Percentiles rank a stretch among this genome's conserved stretches.
These are phyloP conservation scores for Scortum barcoo DNA, from an alignment of 2,113 vertebrate species.

Conservation along the genomic window DNA sequence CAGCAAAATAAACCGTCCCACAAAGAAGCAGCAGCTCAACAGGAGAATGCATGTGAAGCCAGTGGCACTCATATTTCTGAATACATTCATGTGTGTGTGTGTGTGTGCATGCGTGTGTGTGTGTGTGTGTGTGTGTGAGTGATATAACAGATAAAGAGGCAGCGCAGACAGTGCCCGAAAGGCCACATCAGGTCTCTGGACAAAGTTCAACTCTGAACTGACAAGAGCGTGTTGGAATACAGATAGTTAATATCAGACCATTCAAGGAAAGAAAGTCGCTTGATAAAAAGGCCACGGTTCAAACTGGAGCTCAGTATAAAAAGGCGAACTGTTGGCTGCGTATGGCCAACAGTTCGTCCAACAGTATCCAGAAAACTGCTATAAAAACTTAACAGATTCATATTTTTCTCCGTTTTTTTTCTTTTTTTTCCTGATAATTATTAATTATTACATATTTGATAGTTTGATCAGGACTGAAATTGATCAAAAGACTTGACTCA, in stretches of 20 bases:
- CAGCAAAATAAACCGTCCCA: neutral
- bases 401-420: too few relatives aligned
- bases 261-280: neutral
- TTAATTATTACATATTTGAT: too few relatives aligned
- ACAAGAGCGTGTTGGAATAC: neutral
- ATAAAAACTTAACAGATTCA: too few relatives aligned
- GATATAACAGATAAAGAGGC: conserved; percentile 16
- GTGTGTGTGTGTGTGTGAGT: neutral
- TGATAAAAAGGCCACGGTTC: neutral
- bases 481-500: too few relatives aligned
- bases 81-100: neutral
- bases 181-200: neutral
- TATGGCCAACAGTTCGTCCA: too few relatives aligned
- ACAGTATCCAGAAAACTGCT: too few relatives aligned
- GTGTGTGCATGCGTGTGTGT: neutral
- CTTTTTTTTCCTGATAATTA: too few relatives aligned
- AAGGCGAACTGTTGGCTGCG: neutral
- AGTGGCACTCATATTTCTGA: neutral
- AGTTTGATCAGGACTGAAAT: too few relatives aligned
- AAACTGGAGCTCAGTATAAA: neutral
- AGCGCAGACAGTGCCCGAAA: neutral
- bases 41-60: neutral
- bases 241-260: neutral
- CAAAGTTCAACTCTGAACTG: conserved; percentile 9
- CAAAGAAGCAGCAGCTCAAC: neutral